Conservation (phyloP, 2,797 vertebrate species). For the Coreius guichenoti region DNA sequence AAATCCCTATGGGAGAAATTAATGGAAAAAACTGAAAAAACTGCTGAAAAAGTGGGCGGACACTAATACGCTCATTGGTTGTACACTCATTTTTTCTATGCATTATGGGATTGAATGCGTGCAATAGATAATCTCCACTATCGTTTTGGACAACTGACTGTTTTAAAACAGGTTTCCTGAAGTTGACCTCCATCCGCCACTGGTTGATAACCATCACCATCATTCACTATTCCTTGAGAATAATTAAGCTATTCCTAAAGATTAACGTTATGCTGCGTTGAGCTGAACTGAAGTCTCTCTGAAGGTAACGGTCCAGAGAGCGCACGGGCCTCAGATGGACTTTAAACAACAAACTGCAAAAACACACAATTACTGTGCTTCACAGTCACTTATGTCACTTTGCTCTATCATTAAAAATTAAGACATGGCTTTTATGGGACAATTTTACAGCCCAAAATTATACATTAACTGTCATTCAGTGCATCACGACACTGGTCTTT, state of each 20-base stretch:
- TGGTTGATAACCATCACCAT: too few species aligned
- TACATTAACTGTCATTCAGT: conserved; percentile 40
- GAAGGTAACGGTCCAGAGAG: not conserved
- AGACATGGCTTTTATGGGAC: conserved; percentile 19
- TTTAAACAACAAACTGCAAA: conserved; percentile 17
- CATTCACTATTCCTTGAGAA: too few species aligned
- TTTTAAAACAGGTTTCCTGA: too few species aligned
- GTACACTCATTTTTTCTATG: not conserved
- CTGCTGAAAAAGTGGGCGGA: too few species aligned
- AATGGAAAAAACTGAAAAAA: not conserved
- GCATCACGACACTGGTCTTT: not conserved
- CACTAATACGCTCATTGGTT: too few species aligned
- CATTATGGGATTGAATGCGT: not conserved
- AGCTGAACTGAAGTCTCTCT: not conserved
- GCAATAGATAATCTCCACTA: not conserved
- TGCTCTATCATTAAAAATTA: conserved; percentile 4
- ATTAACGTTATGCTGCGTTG: not conserved
- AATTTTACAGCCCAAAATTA: conserved; percentile 27
- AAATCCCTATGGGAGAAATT: too few species aligned
- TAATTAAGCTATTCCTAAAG: not conserved
- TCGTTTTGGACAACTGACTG: not conserved
- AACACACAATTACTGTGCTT: not conserved
- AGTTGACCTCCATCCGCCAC: not conserved
- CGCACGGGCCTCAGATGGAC: conserved; percentile 16
- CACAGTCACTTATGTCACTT: conserved; percentile 20